Conservation (phyloP, 2,888 invertebrate genomes). For the Phragmatobia fuliginosa region DNA sequence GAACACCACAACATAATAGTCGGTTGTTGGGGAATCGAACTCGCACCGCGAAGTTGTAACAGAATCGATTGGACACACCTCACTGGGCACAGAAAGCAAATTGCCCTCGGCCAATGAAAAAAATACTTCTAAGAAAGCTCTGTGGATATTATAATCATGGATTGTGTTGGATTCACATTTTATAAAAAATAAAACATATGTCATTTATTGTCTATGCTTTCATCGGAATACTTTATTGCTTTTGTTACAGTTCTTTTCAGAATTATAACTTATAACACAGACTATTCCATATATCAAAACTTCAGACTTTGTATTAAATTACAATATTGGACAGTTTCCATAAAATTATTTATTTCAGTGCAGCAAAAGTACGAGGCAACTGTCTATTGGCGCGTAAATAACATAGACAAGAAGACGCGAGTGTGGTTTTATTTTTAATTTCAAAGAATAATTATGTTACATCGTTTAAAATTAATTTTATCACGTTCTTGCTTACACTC, state of each 20-base stretch:
- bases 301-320: neutral
- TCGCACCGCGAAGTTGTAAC: constrained; percentile 51
- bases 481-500: neutral
- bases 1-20: constrained; percentile 39
- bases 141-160: constrained; percentile 33
- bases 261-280: neutral
- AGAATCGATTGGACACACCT: constrained; percentile 51
- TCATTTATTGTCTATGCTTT: constrained; percentile 31
- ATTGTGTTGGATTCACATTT: constrained; percentile 25
- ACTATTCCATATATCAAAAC: neutral
- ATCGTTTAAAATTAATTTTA: no score
- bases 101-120: constrained; percentile 41
- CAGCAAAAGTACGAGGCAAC: neutral
- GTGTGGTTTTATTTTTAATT: neutral
- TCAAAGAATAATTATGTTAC: neutral
- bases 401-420: neutral
- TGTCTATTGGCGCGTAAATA: neutral
- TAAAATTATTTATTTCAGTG: neutral
- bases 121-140: constrained; percentile 31
- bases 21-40: constrained; percentile 38
- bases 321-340: neutral
- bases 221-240: constrained; percentile 4
- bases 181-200: constrained; percentile 23
- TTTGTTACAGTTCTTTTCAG: neutral
- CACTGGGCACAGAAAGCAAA: constrained; percentile 50